Conservation (phyloP, 2,113 vertebrate species). For the Hydrolagus affinis region DNA sequence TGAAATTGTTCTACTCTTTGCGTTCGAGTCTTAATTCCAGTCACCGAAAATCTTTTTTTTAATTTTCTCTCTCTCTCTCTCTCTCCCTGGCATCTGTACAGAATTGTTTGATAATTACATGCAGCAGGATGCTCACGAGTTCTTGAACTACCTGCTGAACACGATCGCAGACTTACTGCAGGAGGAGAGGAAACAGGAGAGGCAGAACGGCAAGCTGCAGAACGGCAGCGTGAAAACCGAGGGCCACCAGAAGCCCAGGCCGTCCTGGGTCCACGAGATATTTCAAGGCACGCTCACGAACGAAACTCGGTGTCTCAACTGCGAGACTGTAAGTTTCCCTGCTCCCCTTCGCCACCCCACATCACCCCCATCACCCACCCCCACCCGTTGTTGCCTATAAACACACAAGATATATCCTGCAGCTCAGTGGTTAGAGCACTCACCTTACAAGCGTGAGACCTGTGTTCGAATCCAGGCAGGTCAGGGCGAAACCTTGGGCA, state of each 20-base stretch:
- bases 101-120: slow-evolving; percentile 35
- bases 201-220: slow-evolving; percentile 56
- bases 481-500: no score
- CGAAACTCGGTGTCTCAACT: slow-evolving; percentile 88
- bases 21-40: background rate
- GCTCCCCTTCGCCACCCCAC: no score
- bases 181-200: slow-evolving; percentile 60
- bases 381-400: no score
- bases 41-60: background rate
- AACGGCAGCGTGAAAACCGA: slow-evolving; percentile 60
- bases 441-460: no score
- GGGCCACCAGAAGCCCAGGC: slow-evolving; percentile 66
- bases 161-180: slow-evolving; percentile 36
- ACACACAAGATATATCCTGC: no score
- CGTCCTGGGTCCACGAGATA: slow-evolving; percentile 89
- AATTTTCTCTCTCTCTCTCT: slow-evolving; percentile 29
- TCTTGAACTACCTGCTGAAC: slow-evolving; percentile 34
- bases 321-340: slow-evolving; percentile 73
- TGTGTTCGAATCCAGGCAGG: no score
- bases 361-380: no score
- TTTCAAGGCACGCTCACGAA: slow-evolving; percentile 91
- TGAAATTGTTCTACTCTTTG: no score
- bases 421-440: no score
- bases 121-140: slow-evolving; percentile 35
- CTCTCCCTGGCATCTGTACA: no score